Percentiles rank a stretch among this genome's conserved stretches.
phyloP scores from a whole-genome alignment of 2,888 invertebrate genomes.

The Seira ritae region DNA sequence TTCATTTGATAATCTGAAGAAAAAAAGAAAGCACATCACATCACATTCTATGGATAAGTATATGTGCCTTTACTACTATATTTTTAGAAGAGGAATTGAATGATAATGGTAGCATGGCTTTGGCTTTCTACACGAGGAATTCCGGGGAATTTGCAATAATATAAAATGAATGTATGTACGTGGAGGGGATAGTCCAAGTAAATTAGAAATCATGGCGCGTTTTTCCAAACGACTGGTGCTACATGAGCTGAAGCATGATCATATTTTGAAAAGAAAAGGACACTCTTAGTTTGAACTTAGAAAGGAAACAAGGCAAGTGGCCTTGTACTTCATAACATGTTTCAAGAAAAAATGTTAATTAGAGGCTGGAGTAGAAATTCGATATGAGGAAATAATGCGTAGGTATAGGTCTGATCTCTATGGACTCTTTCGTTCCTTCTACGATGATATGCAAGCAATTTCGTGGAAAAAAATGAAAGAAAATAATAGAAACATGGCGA shows the following conservation, averaged over 20 bases:
- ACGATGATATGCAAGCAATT: not conserved
- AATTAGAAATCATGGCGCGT: constrained; percentile 17
- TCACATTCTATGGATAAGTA: not conserved
- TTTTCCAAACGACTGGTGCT: constrained; percentile 5
- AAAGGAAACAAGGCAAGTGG: no score
- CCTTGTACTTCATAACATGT: not conserved
- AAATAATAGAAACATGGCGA: constrained; percentile 1
- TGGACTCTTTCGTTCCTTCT: no score
- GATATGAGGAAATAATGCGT: no score
- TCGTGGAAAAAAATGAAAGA: not conserved
- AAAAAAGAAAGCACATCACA: no score
- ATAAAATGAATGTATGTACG: constrained; percentile 7
- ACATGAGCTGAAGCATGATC: constrained; percentile 17
- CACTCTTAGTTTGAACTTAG: not conserved
- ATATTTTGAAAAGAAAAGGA: not conserved
- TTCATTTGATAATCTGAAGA: constrained; percentile 12
- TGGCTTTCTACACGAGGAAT: not conserved
- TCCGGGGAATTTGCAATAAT: constrained; percentile 1
- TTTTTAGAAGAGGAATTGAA: not conserved
- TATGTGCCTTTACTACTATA: not conserved
- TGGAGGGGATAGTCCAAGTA: not conserved
- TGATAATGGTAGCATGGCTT: constrained; percentile 6
- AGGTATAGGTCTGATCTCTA: no score
- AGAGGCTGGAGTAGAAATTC: not conserved
- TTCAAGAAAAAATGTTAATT: constrained; percentile 10